A percentile compares a stretch with the other conserved stretches of the same genome.
These are phyloP conservation scores for Ondatra zibethicus DNA, from an alignment of 2,113 vertebrate genomes.

Conservation along the genomic window DNA sequence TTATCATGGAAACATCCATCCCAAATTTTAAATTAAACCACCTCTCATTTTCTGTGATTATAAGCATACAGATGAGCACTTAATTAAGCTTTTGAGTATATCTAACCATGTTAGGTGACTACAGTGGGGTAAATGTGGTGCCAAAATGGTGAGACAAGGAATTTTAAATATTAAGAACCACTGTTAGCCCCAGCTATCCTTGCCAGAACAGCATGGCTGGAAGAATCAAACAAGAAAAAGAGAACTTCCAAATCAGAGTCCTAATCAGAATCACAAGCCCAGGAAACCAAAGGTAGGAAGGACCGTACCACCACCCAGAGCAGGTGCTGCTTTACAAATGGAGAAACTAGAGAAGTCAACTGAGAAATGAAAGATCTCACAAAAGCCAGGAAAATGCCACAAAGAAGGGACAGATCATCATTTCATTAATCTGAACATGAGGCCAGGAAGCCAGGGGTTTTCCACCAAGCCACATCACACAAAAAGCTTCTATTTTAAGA, in stretches of 20 bases:
- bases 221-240: neutral
- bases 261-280: neutral
- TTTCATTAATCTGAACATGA: constrained; percentile 38
- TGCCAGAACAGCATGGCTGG: neutral
- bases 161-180: neutral
- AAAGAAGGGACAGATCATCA: neutral
- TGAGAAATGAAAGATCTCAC: neutral
- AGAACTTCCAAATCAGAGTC: neutral
- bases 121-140: neutral
- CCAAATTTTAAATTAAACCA: neutral
- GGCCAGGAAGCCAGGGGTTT: constrained; percentile 57
- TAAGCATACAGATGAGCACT: neutral
- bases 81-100: neutral
- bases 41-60: neutral
- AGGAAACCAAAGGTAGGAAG: neutral
- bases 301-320: neutral
- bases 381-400: neutral
- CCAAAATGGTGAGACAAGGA: neutral
- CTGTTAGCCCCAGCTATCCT: neutral
- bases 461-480: constrained; percentile 61
- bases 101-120: neutral
- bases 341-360: constrained; percentile 13
- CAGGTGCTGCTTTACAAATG: neutral
- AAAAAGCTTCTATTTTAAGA: constrained; percentile 73
- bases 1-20: neutral